These are phyloP conservation scores for Montipora cactus DNA, from an alignment of 64 coral and sea anemone species.

Conservation along the genomic window DNA sequence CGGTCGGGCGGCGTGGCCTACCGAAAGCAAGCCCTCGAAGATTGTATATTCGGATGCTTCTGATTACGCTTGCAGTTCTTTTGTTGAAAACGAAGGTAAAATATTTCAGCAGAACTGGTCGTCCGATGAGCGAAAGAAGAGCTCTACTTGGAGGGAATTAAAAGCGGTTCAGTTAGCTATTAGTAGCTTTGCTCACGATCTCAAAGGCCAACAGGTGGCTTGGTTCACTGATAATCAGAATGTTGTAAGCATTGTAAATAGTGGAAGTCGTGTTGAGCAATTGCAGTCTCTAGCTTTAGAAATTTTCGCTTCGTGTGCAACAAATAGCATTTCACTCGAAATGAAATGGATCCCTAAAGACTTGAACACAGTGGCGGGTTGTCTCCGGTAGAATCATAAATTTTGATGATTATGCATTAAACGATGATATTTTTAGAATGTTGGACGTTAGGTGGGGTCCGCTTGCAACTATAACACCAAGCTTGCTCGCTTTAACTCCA, in stretches of 20 bases:
- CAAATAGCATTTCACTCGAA: slow-evolving; percentile 21
- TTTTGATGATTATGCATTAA: not conserved
- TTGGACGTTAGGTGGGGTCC: not conserved
- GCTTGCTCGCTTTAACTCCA: not conserved
- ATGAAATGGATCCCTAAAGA: slow-evolving; percentile 59
- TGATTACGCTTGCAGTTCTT: not conserved
- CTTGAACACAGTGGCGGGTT: slow-evolving; percentile 33
- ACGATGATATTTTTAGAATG: not conserved
- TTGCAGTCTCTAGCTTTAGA: slow-evolving; percentile 46
- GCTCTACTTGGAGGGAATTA: too few species aligned
- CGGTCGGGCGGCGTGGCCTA: not conserved
- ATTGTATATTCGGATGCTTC: slow-evolving; percentile 38
- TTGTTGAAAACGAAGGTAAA: not conserved
- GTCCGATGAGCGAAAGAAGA: not conserved
- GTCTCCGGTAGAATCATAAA: not conserved
- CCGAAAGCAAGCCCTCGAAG: not conserved
- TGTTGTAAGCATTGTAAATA: slow-evolving; percentile 46
- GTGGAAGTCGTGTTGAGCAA: slow-evolving; percentile 22
- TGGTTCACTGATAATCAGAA: slow-evolving; percentile 73
- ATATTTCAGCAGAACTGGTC: slow-evolving; percentile 10
- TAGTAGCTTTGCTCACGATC: not conserved
- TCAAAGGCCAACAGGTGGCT: slow-evolving; percentile 46
- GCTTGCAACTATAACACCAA: too few species aligned
- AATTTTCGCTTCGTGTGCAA: slow-evolving; percentile 11
- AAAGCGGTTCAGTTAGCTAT: slow-evolving; percentile 9